phyloP scores from a whole-genome alignment of 2,797 vertebrate genomes.

The Etheostoma nigrum region DNA sequence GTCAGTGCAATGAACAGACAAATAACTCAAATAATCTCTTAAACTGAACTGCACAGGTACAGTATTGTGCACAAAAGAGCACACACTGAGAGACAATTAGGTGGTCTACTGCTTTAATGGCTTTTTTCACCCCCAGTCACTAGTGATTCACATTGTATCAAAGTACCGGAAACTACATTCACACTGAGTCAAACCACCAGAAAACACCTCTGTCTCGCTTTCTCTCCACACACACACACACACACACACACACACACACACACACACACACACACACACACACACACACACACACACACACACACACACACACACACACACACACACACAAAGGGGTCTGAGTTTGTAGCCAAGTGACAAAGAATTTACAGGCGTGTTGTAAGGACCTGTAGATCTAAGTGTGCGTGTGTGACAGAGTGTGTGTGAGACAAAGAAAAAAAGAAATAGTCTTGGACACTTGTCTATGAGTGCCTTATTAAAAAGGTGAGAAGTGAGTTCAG shows the following conservation, averaged over 20 bases:
- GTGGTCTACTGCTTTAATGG: conserved; percentile 63
- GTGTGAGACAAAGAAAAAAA: conserved; percentile 45
- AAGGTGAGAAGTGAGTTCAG: conserved; percentile 89
- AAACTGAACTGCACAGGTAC: conserved; percentile 23
- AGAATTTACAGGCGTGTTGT: conserved; percentile 83
- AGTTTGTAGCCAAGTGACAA: conserved; percentile 81
- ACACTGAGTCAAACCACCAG: conserved; percentile 76
- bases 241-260: conserved; percentile 6
- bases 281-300: conserved; percentile 46
- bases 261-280: conserved; percentile 38
- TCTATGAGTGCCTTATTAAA: conserved; percentile 88
- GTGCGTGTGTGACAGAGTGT: conserved; percentile 52
- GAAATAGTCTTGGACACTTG: conserved; percentile 72
- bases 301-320: conserved; percentile 45
- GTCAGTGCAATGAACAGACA: conserved; percentile 14
- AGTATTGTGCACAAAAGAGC: conserved; percentile 23
- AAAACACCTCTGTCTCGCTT: conserved; percentile 57
- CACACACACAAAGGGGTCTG: conserved; percentile 68
- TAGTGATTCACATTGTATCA: conserved; percentile 83
- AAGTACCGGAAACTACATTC: conserved; percentile 79
- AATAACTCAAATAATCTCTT: background rate
- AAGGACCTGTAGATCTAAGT: conserved; percentile 61
- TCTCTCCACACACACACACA: background rate
- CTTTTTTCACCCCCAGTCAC: conserved; percentile 68
- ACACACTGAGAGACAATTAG: conserved; percentile 62